Conservation (phyloP, 1,140 invertebrate genomes). For the Anoplophora glabripennis region DNA sequence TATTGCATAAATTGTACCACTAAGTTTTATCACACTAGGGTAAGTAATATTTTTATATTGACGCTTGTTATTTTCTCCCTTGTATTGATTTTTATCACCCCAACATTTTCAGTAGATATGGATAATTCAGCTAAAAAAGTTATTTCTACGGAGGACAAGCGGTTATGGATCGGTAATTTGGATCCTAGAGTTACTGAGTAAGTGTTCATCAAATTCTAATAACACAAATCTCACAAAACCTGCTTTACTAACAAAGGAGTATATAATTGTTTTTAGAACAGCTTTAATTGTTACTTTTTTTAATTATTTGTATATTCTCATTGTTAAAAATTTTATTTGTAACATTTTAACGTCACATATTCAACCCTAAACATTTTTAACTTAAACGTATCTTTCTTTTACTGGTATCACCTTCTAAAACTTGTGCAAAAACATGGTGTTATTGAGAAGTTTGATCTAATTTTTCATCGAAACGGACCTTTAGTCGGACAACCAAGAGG, state of each 20-base stretch:
- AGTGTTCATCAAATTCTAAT: conserved; percentile 50
- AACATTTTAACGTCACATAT: neutral
- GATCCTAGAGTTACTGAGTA: conserved; percentile 88
- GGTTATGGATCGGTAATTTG: conserved; percentile 88
- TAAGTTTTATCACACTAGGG: too few species aligned
- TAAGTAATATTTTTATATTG: too few species aligned
- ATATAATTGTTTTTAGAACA: neutral
- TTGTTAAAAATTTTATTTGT: neutral
- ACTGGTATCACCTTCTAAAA: conserved; percentile 92
- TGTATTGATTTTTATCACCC: too few species aligned
- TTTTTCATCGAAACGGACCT: conserved; percentile 87
- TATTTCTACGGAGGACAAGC: conserved; percentile 58
- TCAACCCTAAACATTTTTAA: conserved; percentile 32
- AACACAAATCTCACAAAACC: too few species aligned
- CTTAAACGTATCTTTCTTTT: conserved; percentile 49
- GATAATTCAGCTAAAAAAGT: neutral
- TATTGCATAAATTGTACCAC: too few species aligned
- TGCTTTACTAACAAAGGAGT: too few species aligned
- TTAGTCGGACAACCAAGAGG: conserved; percentile 83
- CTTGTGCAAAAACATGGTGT: conserved; percentile 87
- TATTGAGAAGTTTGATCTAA: conserved; percentile 91
- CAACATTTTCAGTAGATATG: neutral
- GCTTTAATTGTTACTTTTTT: neutral
- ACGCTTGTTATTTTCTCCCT: too few species aligned
- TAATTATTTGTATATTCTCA: neutral